A percentile compares a stretch with the other conserved stretches of the same genome.
These are phyloP conservation scores for Montipora foliosa DNA, from an alignment of 64 coral and sea anemone species.

Conservation along the genomic window DNA sequence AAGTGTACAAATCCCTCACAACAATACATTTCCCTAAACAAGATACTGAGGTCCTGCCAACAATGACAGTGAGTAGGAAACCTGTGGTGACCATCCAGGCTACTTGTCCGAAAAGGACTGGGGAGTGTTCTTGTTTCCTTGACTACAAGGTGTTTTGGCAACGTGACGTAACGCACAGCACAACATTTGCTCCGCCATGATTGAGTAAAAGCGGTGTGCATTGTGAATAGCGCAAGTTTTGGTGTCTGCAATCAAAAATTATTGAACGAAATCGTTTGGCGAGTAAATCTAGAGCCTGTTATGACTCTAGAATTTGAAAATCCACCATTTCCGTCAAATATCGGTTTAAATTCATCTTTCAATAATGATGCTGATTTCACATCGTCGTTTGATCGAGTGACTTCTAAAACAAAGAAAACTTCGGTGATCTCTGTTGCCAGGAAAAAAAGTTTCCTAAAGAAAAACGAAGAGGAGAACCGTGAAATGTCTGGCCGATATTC, in stretches of 20 bases:
- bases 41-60: too few species aligned
- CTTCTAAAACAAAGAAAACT: constrained; percentile 76
- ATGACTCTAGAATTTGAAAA: constrained; percentile 95
- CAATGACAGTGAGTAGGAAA: too few species aligned
- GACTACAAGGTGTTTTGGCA: constrained; percentile 80
- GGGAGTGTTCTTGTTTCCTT: constrained; percentile 36
- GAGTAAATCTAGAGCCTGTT: constrained; percentile 70
- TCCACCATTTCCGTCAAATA: constrained; percentile 50
- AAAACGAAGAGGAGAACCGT: constrained; percentile 45
- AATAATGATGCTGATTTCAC: constrained; percentile 57
- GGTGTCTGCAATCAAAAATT: constrained; percentile 18
- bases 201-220: constrained; percentile 11
- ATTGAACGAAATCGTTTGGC: neutral
- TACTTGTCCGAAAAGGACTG: neutral
- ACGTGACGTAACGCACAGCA: constrained; percentile 88
- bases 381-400: constrained; percentile 66
- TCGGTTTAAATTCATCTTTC: constrained; percentile 70
- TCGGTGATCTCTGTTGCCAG: constrained; percentile 27
- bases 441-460: constrained; percentile 58
- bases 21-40: too few species aligned
- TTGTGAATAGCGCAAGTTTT: neutral
- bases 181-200: constrained; percentile 37
- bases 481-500: constrained; percentile 87
- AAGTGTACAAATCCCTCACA: too few species aligned
- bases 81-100: too few species aligned